Conservation (phyloP, 2,888 invertebrate genomes). For the Cheilosia urbana region DNA sequence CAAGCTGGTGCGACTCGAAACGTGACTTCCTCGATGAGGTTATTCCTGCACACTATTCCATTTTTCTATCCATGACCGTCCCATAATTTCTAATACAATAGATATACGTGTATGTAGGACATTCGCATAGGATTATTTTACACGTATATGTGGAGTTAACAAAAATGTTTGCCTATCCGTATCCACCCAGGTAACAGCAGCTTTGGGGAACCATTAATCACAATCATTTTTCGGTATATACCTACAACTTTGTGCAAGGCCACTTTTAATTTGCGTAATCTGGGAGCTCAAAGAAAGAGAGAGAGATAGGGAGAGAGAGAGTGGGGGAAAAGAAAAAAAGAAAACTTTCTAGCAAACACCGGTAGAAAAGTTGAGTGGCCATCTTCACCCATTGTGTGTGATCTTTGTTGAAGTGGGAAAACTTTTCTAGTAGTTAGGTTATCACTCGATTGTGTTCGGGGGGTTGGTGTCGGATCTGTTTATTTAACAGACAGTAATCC, state of each 20-base stretch:
- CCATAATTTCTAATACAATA: slow-evolving; percentile 64
- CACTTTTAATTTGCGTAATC: slow-evolving; percentile 72
- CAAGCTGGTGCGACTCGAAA: slow-evolving; percentile 53
- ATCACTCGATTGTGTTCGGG: slow-evolving; percentile 46
- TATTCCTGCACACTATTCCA: slow-evolving; percentile 15
- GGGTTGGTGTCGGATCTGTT: slow-evolving; percentile 30
- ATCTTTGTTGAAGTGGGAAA: slow-evolving; percentile 37
- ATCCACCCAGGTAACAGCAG: slow-evolving; percentile 9
- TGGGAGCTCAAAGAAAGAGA: slow-evolving; percentile 1
- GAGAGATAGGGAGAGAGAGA: too few species aligned
- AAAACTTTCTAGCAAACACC: slow-evolving; percentile 30
- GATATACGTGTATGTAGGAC: slow-evolving; percentile 2
- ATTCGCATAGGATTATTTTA: slow-evolving; percentile 15
- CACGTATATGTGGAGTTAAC: slow-evolving; percentile 62
- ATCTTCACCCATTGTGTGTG: slow-evolving; percentile 22
- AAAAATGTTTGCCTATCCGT: slow-evolving; percentile 56
- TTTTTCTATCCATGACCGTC: slow-evolving; percentile 17
- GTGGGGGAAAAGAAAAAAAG: background rate
- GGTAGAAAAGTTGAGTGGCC: slow-evolving; percentile 21
- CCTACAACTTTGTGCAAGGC: slow-evolving; percentile 15
- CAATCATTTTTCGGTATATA: slow-evolving; percentile 54
- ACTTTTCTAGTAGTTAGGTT: slow-evolving; percentile 50
- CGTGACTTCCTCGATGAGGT: slow-evolving; percentile 57
- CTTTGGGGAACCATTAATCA: slow-evolving; percentile 68
- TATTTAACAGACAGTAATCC: slow-evolving; percentile 70